These are phyloP conservation scores for Lates japonicus DNA, from an alignment of 2,797 vertebrate species.

Conservation along the genomic window DNA sequence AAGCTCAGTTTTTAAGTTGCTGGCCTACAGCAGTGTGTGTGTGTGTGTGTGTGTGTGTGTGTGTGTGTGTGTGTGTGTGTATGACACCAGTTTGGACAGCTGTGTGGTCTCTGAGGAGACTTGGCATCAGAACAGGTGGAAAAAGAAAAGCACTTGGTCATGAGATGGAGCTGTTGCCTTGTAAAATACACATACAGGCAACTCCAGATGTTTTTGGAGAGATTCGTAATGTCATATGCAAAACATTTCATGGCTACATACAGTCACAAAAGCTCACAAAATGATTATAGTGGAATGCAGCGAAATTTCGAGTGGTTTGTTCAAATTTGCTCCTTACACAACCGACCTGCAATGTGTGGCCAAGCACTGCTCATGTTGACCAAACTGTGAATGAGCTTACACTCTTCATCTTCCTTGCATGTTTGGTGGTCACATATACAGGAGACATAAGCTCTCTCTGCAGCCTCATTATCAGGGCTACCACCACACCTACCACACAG, in stretches of 20 bases:
- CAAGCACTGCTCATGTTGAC: constrained; percentile 22
- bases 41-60: background rate
- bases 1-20: background rate
- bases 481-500: constrained; percentile 53
- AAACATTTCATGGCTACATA: constrained; percentile 25
- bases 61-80: background rate
- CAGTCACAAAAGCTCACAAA: constrained; percentile 13
- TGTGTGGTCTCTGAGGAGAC: constrained; percentile 11
- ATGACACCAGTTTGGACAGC: background rate
- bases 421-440: constrained; percentile 37
- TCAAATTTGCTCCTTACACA: background rate
- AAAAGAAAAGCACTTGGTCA: constrained; percentile 11
- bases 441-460: constrained; percentile 51
- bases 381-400: constrained; percentile 40
- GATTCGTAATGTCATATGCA: constrained; percentile 51
- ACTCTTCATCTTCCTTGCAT: constrained; percentile 37
- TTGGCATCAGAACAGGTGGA: background rate
- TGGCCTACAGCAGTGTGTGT: background rate
- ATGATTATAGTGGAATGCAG: constrained; percentile 13
- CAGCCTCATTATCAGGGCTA: constrained; percentile 70
- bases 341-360: background rate
- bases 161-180: constrained; percentile 35
- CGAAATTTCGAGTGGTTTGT: constrained; percentile 11
- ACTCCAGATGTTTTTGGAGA: constrained; percentile 39
- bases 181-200: constrained; percentile 8